Evolutionary conservation across 2,113 vertebrate species (phyloP).

Genomic region (Asarcornis scutulata): DNA sequence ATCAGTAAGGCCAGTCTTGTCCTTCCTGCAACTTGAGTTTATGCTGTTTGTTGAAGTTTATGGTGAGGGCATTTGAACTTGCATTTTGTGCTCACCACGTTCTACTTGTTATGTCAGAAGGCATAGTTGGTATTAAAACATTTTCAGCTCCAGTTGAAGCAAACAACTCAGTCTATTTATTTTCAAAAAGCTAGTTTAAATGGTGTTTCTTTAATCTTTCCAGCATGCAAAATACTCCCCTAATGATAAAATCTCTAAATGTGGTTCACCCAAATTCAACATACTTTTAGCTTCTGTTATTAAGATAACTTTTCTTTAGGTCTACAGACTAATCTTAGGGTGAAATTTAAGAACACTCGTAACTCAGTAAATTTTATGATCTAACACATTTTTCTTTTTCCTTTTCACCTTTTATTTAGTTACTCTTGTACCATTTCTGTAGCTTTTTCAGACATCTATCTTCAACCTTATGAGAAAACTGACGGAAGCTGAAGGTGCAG

Average conservation of each 20-base stretch:
- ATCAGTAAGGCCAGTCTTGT: background rate
- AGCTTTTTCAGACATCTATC: background rate
- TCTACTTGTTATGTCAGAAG: background rate
- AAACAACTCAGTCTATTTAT: background rate
- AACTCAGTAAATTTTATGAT: background rate
- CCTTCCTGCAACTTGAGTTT: background rate
- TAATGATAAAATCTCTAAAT: background rate
- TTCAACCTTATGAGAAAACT: background rate
- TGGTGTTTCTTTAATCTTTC: background rate
- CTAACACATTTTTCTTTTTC: too few relatives aligned
- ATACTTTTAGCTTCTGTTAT: background rate
- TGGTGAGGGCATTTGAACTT: background rate
- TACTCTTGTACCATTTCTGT: fast-evolving
- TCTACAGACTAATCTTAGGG: background rate
- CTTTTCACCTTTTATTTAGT: background rate
- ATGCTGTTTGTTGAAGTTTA: background rate
- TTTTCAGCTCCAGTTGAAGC: background rate
- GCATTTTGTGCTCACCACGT: background rate
- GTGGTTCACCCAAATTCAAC: background rate
- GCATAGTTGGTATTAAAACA: background rate
- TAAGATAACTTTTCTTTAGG: background rate
- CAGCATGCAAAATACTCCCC: background rate
- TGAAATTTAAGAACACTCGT: background rate
- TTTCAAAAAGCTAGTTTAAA: background rate
- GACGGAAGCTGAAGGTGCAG: background rate